A percentile compares a stretch with the other conserved stretches of the same genome.
phyloP scores from a whole-genome alignment of 2,797 vertebrate genomes.

The Natrix natrix region DNA sequence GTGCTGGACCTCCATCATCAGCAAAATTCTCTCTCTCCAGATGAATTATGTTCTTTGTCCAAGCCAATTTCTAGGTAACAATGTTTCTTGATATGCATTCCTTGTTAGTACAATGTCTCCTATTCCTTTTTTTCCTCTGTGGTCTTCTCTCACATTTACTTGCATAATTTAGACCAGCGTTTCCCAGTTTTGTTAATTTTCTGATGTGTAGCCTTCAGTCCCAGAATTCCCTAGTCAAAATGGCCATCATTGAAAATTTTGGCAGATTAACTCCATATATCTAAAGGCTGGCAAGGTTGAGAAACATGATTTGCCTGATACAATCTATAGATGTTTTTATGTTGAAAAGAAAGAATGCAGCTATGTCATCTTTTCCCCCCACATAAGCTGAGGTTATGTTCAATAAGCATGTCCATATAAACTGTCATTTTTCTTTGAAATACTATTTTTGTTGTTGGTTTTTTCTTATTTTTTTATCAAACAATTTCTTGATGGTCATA shows the following conservation, averaged over 20 bases:
- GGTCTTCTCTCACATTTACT: background rate
- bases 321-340: background rate
- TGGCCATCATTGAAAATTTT: background rate
- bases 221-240: background rate
- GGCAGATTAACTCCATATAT: background rate
- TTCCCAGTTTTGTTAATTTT: background rate
- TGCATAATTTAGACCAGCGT: background rate
- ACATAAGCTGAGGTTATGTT: background rate
- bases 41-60: background rate
- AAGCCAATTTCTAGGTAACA: background rate
- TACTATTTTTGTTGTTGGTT: background rate
- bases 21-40: background rate
- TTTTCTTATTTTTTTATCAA: background rate
- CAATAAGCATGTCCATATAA: background rate
- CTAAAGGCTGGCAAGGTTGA: background rate
- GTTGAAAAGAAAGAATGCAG: background rate
- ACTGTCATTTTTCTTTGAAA: constrained; percentile 30
- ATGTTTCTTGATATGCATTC: background rate
- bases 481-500: constrained; percentile 17
- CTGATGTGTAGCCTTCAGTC: background rate
- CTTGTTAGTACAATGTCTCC: background rate
- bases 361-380: background rate
- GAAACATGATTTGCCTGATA: background rate
- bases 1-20: background rate
- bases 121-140: too few relatives aligned